phyloP scores from a whole-genome alignment of 1,140 invertebrate genomes.

The Dinoponera quadriceps region DNA sequence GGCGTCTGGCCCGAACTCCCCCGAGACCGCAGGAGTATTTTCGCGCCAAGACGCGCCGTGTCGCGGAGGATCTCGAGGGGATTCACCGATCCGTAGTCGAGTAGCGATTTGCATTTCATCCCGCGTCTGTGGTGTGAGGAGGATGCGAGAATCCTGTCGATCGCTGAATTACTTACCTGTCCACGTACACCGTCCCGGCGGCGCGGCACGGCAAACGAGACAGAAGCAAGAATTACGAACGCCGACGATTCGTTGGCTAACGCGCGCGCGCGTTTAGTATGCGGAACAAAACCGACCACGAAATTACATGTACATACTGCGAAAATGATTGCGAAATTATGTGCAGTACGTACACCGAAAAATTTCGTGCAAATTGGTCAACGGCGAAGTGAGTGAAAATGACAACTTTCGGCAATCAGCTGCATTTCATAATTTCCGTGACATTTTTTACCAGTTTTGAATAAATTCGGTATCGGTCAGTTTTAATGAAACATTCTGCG shows the following conservation, averaged over 20 bases:
- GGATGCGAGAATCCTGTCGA: slow-evolving; percentile 59
- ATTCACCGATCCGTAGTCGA: slow-evolving; percentile 70
- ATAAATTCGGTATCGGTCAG: background rate
- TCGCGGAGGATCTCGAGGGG: slow-evolving; percentile 65
- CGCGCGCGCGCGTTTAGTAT: slow-evolving; percentile 20
- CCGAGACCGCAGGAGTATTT: slow-evolving; percentile 63
- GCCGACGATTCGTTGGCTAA: slow-evolving; percentile 24
- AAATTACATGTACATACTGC: slow-evolving; percentile 27
- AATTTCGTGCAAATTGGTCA: slow-evolving; percentile 29
- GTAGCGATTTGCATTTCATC: slow-evolving; percentile 72
- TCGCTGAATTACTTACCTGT: slow-evolving; percentile 74
- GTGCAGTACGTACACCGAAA: background rate
- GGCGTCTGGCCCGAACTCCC: slow-evolving; percentile 60
- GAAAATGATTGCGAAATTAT: slow-evolving; percentile 28
- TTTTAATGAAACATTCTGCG: background rate
- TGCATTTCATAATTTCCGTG: background rate
- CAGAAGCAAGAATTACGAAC: slow-evolving; percentile 51
- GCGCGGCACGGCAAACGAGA: slow-evolving; percentile 17
- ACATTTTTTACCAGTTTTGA: background rate
- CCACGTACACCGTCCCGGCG: slow-evolving; percentile 62
- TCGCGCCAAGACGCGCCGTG: slow-evolving; percentile 62
- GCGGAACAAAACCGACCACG: slow-evolving; percentile 25
- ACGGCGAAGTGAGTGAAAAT: background rate
- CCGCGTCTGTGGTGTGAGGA: slow-evolving; percentile 51
- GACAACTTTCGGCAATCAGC: background rate